Base-by-base conservation (phyloP, 2,888 invertebrate species). In the Drosophila melanocephala region DNA sequence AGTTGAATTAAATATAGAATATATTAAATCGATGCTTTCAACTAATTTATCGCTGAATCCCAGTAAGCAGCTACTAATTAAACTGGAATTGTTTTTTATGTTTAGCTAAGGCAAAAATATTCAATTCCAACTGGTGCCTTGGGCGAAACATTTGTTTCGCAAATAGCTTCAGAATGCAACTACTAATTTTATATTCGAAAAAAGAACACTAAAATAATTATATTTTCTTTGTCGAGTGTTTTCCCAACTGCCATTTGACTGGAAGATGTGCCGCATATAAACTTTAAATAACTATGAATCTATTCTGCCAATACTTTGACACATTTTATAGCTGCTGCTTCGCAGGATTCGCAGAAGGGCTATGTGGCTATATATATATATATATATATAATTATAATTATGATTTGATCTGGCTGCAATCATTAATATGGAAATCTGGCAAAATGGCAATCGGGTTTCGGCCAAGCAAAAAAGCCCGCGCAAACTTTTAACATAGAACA, bases 391-490 rank as follows among this genome's bases (percentile, higher is more conserved):
- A 22, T 3, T 2, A 22, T 22, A 47, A 22, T 22, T 7, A 6
- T 14, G 1, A 14, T 14, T 44, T 22, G 42, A 42, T 42, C 42
- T 42, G 22, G 22, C 14, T 22, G 47, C 22, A 47, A 44, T 14
- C 22, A 44, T 14, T 22, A 47, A 9, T 47, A 7, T 9, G 47
- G 22, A 14, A 26, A 16, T 9, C 26, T 47, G 9, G 47, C 7
- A 16, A 26, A 26, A 47, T 5, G 12, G 14, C 37, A 39, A 12
- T 37, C 37, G 7, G 32, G 1, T 26, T 32, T 26, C 26, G 39
- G n/a, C 16, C n/a, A 60, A 14, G 5, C 30, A 16, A 6, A 32
- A 67, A 59, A 37, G 32, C 62, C 61, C 72, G 62, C 73, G 58
- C 28, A 44, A 69, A 44, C n/a, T 33, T 55, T 50, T 60, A 16